Conservation (phyloP, 2,797 vertebrate species). For the Gallirallus australis region DNA sequence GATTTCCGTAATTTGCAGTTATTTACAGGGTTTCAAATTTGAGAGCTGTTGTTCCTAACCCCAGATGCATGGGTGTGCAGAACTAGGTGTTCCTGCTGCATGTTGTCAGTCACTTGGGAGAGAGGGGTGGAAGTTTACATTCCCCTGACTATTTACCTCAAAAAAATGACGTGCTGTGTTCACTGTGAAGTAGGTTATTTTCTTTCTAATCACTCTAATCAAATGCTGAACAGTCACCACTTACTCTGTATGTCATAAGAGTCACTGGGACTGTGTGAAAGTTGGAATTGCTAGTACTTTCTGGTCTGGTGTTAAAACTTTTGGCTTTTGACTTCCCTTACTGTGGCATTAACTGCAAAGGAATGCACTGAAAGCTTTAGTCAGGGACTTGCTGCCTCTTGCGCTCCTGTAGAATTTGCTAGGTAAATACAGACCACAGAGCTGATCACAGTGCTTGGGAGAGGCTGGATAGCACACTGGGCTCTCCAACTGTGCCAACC, state of each 20-base stretch:
- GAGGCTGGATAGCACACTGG: neutral
- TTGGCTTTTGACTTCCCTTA: neutral
- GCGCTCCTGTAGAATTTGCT: neutral
- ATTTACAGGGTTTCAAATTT: conserved; percentile 37
- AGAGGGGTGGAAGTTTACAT: neutral
- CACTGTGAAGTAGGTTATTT: conserved; percentile 17
- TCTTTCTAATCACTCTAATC: neutral
- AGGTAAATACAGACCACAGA: neutral
- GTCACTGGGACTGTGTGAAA: neutral
- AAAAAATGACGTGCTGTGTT: neutral
- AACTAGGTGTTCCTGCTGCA: conserved; percentile 6
- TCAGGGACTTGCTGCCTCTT: neutral
- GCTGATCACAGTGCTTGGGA: neutral
- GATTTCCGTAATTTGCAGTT: neutral
- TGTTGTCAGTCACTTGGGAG: neutral
- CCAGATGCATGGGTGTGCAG: neutral
- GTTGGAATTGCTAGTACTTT: neutral
- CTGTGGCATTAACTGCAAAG: conserved; percentile 25
- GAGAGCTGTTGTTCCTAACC: neutral
- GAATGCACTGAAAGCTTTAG: conserved; percentile 1
- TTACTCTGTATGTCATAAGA: neutral
- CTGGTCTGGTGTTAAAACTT: neutral
- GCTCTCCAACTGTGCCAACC: conserved; percentile 10
- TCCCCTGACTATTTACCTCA: conserved; percentile 8
- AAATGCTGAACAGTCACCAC: neutral